Evolutionary conservation across 2,888 invertebrate species (phyloP), one percentile per base, ranked within the genome.

Genomic region (Tenthredo scrophulariae): DNA sequence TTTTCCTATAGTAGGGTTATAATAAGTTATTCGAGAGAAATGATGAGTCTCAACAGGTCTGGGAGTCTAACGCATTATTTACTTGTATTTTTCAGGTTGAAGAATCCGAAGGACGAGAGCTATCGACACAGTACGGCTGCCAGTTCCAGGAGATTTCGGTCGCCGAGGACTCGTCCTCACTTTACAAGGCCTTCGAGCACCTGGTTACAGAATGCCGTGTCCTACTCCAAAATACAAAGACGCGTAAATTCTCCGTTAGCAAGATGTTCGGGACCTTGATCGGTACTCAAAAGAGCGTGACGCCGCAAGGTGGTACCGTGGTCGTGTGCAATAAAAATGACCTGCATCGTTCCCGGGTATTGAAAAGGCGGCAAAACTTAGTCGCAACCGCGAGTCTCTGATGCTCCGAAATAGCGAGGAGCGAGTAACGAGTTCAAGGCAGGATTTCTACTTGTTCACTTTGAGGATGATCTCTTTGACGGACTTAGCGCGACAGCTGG

Each of bases 121-220:
- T 96, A 58, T 96, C 96, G 67, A 94, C 96, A 65, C 95, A 96
- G 85, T 95, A 96, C 91, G 95, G 96, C 29, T 96, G 96, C 87
- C 96, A 96, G 80, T 97, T 97, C 93, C 96, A 96, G 93, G 97
- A 97, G 93, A 96, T 97, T n/a, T 97, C 97, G 33, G 97, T 97
- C 9, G 97, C 97, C 0, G 97, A 97, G 92, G 97, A 97, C 93
- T 96, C 96, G 37, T 95, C 96, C 22, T 96, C 96, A 89, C 95
- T 97, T 74, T 96, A 96, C 93, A 95, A 96, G 77, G 96, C 96
- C 85, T 96, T 97, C 89, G 97, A 97, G 91, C 94, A 95, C 74
- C 93, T 97, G 40, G 94, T 97, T 46, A 95, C 95, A 86, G 96
- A 97, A 91, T 96, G 96, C 86, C 95, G 96, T 86, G 94, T 94